Conservation (phyloP, 2,797 vertebrate genomes). For the Cottoperca gobio region DNA sequence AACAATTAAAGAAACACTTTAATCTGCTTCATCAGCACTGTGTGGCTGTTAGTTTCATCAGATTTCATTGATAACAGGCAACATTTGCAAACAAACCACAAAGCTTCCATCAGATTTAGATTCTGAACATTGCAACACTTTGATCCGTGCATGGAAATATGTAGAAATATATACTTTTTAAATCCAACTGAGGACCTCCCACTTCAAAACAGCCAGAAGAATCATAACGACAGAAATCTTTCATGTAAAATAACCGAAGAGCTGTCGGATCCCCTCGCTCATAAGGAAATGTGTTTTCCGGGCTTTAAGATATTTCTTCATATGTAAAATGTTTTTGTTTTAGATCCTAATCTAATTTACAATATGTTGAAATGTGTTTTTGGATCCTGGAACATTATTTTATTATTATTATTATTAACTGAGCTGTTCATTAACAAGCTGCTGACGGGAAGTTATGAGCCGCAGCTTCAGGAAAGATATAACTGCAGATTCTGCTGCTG, state of each 20-base stretch:
- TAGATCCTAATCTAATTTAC: not conserved
- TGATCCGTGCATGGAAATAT: slow-evolving; percentile 11
- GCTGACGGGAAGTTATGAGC: slow-evolving; percentile 26
- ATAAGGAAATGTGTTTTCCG: not conserved
- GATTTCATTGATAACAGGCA: slow-evolving; percentile 20
- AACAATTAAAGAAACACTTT: not conserved
- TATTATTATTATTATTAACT: no score
- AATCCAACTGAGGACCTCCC: not conserved
- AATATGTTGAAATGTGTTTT: not conserved
- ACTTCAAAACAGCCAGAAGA: not conserved
- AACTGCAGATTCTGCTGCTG: slow-evolving; percentile 1
- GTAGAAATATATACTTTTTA: not conserved
- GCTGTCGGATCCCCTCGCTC: not conserved
- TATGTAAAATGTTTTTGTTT: not conserved
- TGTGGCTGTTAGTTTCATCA: slow-evolving; percentile 39
- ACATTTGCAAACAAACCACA: slow-evolving; percentile 26
- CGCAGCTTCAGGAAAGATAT: no score
- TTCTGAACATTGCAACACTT: not conserved
- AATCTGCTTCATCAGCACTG: slow-evolving; percentile 10
- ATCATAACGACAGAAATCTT: not conserved
- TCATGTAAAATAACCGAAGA: not conserved
- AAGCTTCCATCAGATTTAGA: slow-evolving; percentile 23
- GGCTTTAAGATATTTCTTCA: not conserved
- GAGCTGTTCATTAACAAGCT: slow-evolving; percentile 26
- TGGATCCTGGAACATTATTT: no score